A percentile compares a stretch with the other conserved stretches of the same genome.
These are phyloP conservation scores for Lagodon rhomboides DNA, from an alignment of 2,797 vertebrate species.

Conservation along the genomic window DNA sequence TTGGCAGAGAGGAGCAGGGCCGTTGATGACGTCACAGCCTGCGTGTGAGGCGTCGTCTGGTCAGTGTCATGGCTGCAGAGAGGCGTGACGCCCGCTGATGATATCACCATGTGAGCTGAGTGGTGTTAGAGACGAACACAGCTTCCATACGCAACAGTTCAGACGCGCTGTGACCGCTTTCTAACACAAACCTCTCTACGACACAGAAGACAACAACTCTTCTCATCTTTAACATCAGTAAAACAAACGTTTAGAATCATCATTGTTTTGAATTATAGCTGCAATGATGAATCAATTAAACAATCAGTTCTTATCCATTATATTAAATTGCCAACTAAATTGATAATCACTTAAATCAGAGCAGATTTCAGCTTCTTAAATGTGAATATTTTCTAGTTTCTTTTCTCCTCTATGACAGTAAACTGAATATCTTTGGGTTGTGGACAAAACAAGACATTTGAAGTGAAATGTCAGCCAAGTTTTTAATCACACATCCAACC, in stretches of 20 bases:
- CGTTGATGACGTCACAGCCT: conserved; percentile 13
- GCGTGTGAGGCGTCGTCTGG: conserved; percentile 22
- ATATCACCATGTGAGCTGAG: conserved; percentile 1
- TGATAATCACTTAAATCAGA: too few species aligned
- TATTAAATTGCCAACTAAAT: too few species aligned
- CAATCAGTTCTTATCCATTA: too few species aligned
- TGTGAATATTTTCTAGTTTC: too few species aligned
- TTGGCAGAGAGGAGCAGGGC: conserved; percentile 4
- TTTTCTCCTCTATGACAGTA: too few species aligned
- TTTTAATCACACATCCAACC: not conserved
- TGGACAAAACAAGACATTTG: too few species aligned
- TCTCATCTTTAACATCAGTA: not conserved
- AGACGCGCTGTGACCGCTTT: not conserved
- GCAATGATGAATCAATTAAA: too few species aligned
- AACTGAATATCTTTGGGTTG: too few species aligned
- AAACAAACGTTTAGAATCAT: not conserved
- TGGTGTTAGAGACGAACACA: not conserved
- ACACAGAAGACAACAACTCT: not conserved
- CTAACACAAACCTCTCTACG: not conserved
- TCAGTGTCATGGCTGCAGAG: conserved; percentile 20
- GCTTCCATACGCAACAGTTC: not conserved
- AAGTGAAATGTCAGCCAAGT: not conserved
- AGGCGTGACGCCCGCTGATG: conserved; percentile 9
- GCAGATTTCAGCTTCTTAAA: too few species aligned
- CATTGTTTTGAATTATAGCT: not conserved